Conservation (phyloP, 23 tunicate genomes). For the Trididemnum clinides region DNA sequence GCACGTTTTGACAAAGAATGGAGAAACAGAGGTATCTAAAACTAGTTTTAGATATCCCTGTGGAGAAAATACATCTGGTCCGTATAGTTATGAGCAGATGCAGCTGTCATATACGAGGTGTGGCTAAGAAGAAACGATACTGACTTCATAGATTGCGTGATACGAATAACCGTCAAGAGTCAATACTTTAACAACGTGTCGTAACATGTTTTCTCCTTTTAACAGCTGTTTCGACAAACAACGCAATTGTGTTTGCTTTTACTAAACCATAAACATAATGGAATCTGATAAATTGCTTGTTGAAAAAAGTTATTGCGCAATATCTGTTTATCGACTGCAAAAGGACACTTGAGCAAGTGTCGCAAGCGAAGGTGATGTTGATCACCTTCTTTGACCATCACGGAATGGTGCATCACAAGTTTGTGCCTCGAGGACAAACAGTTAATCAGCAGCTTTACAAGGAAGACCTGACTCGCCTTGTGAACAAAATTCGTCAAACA, state of each 20-base stretch:
- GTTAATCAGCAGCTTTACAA: too few species aligned
- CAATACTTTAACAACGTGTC: background rate
- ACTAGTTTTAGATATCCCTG: too few species aligned
- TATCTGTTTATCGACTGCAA: background rate
- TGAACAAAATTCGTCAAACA: too few species aligned
- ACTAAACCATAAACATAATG: background rate
- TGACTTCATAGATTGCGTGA: background rate
- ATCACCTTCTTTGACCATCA: too few species aligned
- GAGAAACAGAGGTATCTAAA: too few species aligned
- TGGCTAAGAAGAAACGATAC: background rate
- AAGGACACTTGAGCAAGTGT: background rate
- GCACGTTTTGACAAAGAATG: too few species aligned
- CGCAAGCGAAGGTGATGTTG: background rate
- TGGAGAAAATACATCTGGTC: too few species aligned
- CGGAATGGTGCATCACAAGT: too few species aligned
- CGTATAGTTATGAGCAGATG: too few species aligned
- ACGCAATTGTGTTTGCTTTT: background rate
- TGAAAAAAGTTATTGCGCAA: background rate
- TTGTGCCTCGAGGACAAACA: too few species aligned
- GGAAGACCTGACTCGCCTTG: too few species aligned
- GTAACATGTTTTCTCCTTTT: background rate
- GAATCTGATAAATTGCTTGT: background rate
- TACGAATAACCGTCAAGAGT: background rate
- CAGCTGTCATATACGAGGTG: too few species aligned
- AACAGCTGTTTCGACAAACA: background rate